Evolutionary conservation across 2,888 invertebrate species (phyloP), one percentile per base, ranked within the genome.

Genomic region (Agrotis exclamationis): DNA sequence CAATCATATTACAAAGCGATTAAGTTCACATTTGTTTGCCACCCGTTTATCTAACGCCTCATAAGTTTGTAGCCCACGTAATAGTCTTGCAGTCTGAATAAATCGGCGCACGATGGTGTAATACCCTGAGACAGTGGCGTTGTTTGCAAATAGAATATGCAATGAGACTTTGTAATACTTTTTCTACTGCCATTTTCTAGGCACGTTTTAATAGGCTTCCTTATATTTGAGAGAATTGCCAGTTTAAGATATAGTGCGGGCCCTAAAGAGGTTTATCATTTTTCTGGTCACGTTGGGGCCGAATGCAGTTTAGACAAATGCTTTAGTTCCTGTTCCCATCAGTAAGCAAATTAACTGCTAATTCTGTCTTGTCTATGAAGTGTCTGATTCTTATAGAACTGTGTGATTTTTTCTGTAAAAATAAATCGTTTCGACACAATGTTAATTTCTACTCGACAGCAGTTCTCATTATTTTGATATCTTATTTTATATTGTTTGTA

Each of bases 51-150:
- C 74, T 80, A 85, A 82, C 76, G 63, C 51, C 65, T 76, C 75
- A 73, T 78, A 76, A 53, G 57, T 87, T 89, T 85, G 87, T 84
- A 70, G 79, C 74, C 85, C 82, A 88, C 89, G 91, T 92, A 93
- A 93, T 93, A 87, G 90, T 88, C 90, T 90, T 90, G 90, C 89
- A 85, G 91, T 91, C 91, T 90, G 93, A 94, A 94, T 94, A 93
- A 93, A 93, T 89, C 88, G 87, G 86, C 86, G 75, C 79, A 84
- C 84, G 84, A 87, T 94, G 91, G 90, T 88, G 93, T 92, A 92
- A 94, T 89, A 84, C 82, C 59, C 80, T 81, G 80, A 84, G 84
- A 82, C 80, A 74, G 76, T 73, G 33, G 69, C 70, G 87, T 87
- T 88, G 89, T 91, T 90, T 93, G 92, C 93, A 90, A 93, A 93